A percentile compares a stretch with the other conserved stretches of the same genome.
Evolutionary conservation across 2,113 vertebrate species (phyloP).

Genomic region (Equus quagga): DNA sequence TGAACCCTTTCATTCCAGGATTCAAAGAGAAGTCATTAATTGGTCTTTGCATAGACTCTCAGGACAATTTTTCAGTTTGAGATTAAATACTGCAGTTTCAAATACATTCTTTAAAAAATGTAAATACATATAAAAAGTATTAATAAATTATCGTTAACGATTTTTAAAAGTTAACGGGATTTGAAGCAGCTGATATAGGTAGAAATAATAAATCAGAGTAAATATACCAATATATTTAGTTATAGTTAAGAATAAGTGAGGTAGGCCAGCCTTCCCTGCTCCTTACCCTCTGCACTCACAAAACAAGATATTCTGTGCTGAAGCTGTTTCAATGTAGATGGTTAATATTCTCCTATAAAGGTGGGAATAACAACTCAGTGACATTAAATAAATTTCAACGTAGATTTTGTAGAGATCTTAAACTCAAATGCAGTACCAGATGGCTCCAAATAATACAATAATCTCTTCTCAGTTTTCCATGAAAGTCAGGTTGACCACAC

Average conservation of each 20-base stretch:
- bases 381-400: background rate
- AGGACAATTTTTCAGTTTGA: background rate
- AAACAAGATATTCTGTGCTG: background rate
- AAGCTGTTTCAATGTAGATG: too few species aligned
- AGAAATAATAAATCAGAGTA: background rate
- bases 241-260: background rate
- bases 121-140: background rate
- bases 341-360: background rate
- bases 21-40: background rate
- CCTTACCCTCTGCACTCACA: rapidly evolving
- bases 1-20: background rate
- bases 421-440: background rate
- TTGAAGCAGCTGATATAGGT: background rate
- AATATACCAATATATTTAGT: background rate
- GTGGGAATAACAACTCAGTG: background rate
- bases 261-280: background rate
- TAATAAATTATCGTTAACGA: background rate
- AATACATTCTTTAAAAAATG: background rate
- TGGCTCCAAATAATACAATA: background rate
- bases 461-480: background rate
- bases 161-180: background rate
- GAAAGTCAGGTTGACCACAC: background rate
- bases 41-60: background rate
- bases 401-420: background rate
- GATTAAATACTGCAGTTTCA: background rate